Conservation (phyloP, 1,140 invertebrate genomes). For the Triops cancriformis region DNA sequence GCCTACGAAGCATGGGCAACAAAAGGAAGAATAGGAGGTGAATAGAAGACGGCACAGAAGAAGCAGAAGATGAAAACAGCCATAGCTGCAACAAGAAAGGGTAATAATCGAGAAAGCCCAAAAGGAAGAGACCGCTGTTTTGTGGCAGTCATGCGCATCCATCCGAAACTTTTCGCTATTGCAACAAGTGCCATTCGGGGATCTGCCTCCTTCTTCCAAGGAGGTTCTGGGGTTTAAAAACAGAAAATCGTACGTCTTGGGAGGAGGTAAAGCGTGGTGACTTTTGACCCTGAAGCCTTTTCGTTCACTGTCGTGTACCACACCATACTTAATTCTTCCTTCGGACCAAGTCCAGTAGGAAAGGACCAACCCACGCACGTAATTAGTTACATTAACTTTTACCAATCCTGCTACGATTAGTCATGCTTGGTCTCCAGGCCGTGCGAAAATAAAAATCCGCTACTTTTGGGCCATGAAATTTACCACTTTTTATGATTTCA, state of each 20-base stretch:
- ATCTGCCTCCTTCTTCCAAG: background rate
- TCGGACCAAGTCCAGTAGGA: background rate
- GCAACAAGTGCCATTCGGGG: background rate
- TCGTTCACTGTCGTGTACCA: background rate
- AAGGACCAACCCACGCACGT: background rate
- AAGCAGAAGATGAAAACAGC: background rate
- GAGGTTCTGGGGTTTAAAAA: background rate
- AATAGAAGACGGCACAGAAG: background rate
- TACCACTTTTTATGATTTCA: background rate
- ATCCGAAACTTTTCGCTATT: background rate
- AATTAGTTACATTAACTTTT: constrained; percentile 2
- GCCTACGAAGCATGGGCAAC: background rate
- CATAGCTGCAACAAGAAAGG: background rate
- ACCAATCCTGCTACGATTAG: background rate
- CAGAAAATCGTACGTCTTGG: background rate
- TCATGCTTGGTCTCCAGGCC: background rate
- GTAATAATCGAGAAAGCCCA: background rate
- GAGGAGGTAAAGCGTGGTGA: background rate
- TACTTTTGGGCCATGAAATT: background rate
- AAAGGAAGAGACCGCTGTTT: constrained; percentile 4
- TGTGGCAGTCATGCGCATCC: background rate
- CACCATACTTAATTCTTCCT: background rate
- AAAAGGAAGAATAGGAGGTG: background rate
- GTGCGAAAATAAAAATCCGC: background rate
- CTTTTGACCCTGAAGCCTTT: background rate